Evolutionary conservation across 1,140 invertebrate species (phyloP).

Genomic region (Samia ricini): DNA sequence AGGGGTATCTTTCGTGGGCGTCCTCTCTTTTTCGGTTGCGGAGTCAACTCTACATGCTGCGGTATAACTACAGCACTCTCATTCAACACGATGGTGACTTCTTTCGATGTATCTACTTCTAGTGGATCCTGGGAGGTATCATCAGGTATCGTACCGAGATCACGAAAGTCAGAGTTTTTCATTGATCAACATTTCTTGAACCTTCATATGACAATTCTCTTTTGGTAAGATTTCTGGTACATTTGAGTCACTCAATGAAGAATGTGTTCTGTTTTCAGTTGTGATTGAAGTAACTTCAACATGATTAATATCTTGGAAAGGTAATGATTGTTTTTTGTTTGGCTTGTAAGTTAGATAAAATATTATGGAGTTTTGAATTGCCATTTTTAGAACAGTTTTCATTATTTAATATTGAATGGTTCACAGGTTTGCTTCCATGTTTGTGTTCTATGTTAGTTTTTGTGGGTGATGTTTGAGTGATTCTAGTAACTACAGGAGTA

Average conservation of each 20-base stretch:
- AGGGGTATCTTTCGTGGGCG: constrained; percentile 69
- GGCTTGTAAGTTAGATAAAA: constrained; percentile 65
- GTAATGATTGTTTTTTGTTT: constrained; percentile 58
- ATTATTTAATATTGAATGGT: constrained; percentile 62
- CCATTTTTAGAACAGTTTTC: constrained; percentile 74
- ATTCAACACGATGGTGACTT: constrained; percentile 27
- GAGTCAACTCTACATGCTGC: constrained; percentile 48
- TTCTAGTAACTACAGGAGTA: constrained; percentile 45
- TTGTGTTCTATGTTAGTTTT: constrained; percentile 43
- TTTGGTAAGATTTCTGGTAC: constrained; percentile 37
- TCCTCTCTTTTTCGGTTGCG: constrained; percentile 71
- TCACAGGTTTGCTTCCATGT: constrained; percentile 41
- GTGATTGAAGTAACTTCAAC: neutral
- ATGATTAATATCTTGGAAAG: constrained; percentile 39
- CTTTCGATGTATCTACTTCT: constrained; percentile 55
- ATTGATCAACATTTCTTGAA: constrained; percentile 67
- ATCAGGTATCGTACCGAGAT: constrained; percentile 53
- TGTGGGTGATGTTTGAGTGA: constrained; percentile 35
- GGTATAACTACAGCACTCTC: constrained; percentile 12
- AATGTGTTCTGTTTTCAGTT: constrained; percentile 55
- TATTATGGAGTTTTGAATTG: constrained; percentile 71
- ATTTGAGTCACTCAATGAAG: constrained; percentile 61
- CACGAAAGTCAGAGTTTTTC: constrained; percentile 69
- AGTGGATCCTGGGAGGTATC: constrained; percentile 71
- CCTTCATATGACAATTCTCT: constrained; percentile 50